Percentiles rank a stretch among this genome's conserved stretches.
Evolutionary conservation across 2,113 vertebrate genomes (phyloP).

Genomic region (Tyrannus savana): DNA sequence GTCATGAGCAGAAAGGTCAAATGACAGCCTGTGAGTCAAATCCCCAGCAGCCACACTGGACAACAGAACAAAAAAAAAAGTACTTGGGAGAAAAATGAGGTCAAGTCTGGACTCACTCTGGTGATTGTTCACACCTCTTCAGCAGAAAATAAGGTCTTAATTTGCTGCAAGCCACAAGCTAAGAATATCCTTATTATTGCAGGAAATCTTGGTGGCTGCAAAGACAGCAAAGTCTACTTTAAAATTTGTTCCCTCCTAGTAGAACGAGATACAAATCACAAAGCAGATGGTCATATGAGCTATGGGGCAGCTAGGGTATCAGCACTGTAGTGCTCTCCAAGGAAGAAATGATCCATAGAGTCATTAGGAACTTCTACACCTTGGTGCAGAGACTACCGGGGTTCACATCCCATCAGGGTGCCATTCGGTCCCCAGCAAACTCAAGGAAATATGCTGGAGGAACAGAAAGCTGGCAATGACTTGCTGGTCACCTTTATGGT

Average conservation of each 20-base stretch:
- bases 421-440: not conserved
- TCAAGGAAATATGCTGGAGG: not conserved
- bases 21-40: not conserved
- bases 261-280: not conserved
- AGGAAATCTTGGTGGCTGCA: not conserved
- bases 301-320: not conserved
- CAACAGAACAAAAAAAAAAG: not conserved
- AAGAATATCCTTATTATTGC: not conserved
- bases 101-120: not conserved
- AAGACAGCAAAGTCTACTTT: not conserved
- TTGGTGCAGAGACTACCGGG: not conserved
- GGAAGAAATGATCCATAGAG: not conserved
- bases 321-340: not conserved
- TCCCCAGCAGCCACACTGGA: not conserved
- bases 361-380: not conserved
- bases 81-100: not conserved
- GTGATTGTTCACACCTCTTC: not conserved
- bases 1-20: not conserved
- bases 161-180: not conserved
- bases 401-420: not conserved
- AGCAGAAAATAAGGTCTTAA: not conserved
- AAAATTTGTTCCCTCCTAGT: not conserved
- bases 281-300: not conserved
- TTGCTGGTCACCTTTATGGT: not conserved
- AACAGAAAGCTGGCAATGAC: not conserved